Conservation (phyloP, 2,888 invertebrate species). For the Aphidius colemani region DNA sequence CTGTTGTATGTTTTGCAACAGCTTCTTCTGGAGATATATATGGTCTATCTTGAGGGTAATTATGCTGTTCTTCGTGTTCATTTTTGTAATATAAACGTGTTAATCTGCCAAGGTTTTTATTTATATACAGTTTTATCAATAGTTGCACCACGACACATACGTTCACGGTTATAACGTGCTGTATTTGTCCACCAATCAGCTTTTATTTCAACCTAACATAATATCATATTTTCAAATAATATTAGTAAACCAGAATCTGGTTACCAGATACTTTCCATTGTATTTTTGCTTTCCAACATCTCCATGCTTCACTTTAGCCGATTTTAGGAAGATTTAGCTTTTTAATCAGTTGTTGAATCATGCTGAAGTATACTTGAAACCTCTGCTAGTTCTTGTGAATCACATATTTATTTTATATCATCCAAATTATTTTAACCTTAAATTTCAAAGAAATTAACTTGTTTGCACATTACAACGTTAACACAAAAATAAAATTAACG, state of each 20-base stretch:
- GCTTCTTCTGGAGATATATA: slow-evolving; percentile 99
- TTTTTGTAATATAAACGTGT: slow-evolving; percentile 96
- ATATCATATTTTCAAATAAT: slow-evolving; percentile 99
- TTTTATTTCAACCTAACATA: slow-evolving; percentile 99
- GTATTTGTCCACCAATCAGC: slow-evolving; percentile 99
- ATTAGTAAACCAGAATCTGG: slow-evolving; percentile 98
- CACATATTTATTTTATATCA: too few species aligned
- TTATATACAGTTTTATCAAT: slow-evolving; percentile 99
- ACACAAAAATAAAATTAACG: too few species aligned
- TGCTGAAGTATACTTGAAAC: too few species aligned
- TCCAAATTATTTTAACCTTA: too few species aligned
- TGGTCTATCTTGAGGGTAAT: slow-evolving; percentile 98
- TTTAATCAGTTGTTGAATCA: too few species aligned
- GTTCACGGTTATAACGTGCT: slow-evolving; percentile 99
- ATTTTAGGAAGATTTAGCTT: too few species aligned
- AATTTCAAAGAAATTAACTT: too few species aligned
- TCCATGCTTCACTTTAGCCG: slow-evolving; percentile 99
- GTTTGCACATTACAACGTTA: too few species aligned
- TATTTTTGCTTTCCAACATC: slow-evolving; percentile 99
- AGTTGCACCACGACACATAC: slow-evolving; percentile 96
- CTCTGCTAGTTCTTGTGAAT: too few species aligned
- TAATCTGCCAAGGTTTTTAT: slow-evolving; percentile 97
- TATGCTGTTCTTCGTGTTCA: slow-evolving; percentile 98
- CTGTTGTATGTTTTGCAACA: slow-evolving; percentile 99
- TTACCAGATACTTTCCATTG: slow-evolving; percentile 99